Percentiles rank a stretch among this genome's conserved stretches.
phyloP scores from a whole-genome alignment of 2,888 invertebrate species.

The Lissonota sp. region DNA sequence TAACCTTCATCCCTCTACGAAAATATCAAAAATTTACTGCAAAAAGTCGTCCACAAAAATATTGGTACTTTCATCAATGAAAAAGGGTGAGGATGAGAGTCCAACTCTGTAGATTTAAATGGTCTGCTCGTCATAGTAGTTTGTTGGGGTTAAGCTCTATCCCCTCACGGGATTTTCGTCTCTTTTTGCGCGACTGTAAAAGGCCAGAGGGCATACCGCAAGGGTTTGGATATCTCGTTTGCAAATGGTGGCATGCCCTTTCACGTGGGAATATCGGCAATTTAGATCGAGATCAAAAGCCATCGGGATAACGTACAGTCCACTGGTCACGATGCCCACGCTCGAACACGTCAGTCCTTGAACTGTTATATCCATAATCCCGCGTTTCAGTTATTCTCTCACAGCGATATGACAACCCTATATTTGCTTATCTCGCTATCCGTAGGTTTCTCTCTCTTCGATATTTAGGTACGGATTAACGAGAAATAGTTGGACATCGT shows the following conservation, averaged over 20 bases:
- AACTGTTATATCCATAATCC: no score
- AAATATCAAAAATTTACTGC: no score
- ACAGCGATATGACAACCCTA: conserved; percentile 7
- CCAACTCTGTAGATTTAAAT: neutral
- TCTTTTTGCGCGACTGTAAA: conserved; percentile 20
- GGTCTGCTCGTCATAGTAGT: no score
- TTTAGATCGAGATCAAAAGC: conserved; percentile 76
- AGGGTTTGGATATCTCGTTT: conserved; percentile 34
- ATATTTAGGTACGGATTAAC: conserved; percentile 8
- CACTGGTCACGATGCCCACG: conserved; percentile 28
- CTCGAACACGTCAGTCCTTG: conserved; percentile 33
- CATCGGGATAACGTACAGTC: conserved; percentile 66
- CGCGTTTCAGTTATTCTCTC: neutral
- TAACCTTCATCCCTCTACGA: no score
- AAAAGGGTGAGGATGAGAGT: no score
- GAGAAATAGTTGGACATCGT: neutral
- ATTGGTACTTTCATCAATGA: neutral
- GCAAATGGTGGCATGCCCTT: conserved; percentile 32
- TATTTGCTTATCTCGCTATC: conserved; percentile 15
- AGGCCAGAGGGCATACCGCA: conserved; percentile 33
- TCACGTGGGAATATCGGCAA: conserved; percentile 69
- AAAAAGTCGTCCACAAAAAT: no score
- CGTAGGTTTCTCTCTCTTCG: neutral
- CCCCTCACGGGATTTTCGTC: conserved; percentile 7
- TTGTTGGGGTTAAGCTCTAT: neutral